phyloP scores from a whole-genome alignment of 2,113 vertebrate species.

The Spermophilus dauricus region DNA sequence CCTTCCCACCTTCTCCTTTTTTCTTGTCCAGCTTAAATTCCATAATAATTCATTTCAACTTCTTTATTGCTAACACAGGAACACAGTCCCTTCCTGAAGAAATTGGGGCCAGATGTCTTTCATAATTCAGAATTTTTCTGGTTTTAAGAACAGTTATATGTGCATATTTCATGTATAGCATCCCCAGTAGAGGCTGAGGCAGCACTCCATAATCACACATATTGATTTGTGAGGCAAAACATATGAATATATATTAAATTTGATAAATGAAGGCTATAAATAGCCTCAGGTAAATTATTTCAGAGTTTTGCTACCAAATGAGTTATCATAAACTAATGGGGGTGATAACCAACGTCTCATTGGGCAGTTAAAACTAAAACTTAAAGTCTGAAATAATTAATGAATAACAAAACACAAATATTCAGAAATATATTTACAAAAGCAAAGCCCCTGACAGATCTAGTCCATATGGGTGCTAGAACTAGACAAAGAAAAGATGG shows the following conservation, averaged over 20 bases:
- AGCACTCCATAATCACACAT: not conserved
- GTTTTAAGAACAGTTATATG: not conserved
- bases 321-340: not conserved
- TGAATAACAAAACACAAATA: too few relatives aligned
- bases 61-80: not conserved
- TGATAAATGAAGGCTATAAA: constrained; percentile 13
- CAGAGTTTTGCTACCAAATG: not conserved
- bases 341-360: too few relatives aligned
- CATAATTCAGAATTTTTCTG: not conserved
- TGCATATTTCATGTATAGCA: not conserved
- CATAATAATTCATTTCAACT: not conserved
- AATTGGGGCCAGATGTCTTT: not conserved
- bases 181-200: not conserved
- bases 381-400: too few relatives aligned
- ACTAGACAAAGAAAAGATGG: too few relatives aligned
- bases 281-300: not conserved
- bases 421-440: too few relatives aligned
- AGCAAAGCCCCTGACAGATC: too few relatives aligned
- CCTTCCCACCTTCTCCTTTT: not conserved
- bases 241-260: not conserved
- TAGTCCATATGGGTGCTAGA: too few relatives aligned
- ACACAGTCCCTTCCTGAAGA: not conserved
- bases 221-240: constrained; percentile 30
- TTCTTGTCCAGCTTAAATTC: not conserved
- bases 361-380: too few relatives aligned